Base-by-base conservation (phyloP, 1,140 invertebrate species). In the Triops cancriformis region DNA sequence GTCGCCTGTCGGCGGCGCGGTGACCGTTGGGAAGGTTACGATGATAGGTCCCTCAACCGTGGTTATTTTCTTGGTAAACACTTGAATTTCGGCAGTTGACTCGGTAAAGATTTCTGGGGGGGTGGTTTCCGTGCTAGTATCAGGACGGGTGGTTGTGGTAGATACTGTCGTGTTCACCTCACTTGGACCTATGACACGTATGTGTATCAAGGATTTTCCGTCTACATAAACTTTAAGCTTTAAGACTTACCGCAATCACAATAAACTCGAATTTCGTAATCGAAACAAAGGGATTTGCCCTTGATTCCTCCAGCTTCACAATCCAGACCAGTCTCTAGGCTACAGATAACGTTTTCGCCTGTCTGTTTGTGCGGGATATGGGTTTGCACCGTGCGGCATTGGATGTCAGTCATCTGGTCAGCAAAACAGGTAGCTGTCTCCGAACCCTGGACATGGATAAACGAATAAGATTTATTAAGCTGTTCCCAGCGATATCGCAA, bases 331-430 rank as follows among this genome's bases (percentile, higher is more conserved):
- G 86, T 86, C 80, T 91, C 87, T 26, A 94, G 81, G 81, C 88
- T 90, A 82, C 94, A 95, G 73, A 91, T 88, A 0, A 92, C 91
- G 81, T 92, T 88, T 77, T 93, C 85, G 1, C 90, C 90, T 18
- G 90, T 90, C 79, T 89, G 88, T 82, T 91, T 91, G 1, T 89
- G 85, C 3, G 86, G 84, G 72, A 87, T 85, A 76, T 92, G 88
- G 1, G 86, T 87, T 0, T 85, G 85, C 1, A 89, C 87, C 0
- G 90, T 90, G 37, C 93, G 87, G 81, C 94, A 95, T 83, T 90
- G 87, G 77, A 95, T 92, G 73, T 90, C 87, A 1, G 84, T 85
- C 87, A 95, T 93, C 79, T 88, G 85, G 0, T 88, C 84, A 23
- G 80, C 79, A 2, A 83, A 81, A 82, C 91, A 92, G 9, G 43